Conservation (phyloP, 1,140 invertebrate species). For the Colletes latitarsis region DNA sequence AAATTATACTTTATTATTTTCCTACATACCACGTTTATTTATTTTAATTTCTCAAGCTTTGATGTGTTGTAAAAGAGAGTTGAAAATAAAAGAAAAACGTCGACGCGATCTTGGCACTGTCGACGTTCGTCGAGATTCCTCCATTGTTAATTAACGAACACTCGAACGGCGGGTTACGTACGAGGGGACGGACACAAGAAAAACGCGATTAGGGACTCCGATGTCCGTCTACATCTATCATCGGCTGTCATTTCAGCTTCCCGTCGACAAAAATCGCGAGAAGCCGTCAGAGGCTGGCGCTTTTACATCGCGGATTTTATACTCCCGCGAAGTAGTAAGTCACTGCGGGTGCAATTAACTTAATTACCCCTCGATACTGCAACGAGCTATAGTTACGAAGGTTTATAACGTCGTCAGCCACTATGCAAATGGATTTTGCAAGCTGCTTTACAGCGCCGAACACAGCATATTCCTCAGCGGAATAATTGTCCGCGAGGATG, state of each 20-base stretch:
- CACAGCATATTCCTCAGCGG: neutral
- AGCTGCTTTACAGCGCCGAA: conserved; percentile 19
- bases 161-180: neutral
- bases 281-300: neutral
- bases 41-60: no score
- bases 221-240: conserved; percentile 61
- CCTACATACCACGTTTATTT: no score
- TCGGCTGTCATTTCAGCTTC: conserved; percentile 56
- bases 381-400: conserved; percentile 39
- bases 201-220: conserved; percentile 47
- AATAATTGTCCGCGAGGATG: conserved; percentile 17
- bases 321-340: conserved; percentile 50
- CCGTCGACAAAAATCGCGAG: conserved; percentile 23
- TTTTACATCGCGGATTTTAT: conserved; percentile 32
- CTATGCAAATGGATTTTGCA: conserved; percentile 46
- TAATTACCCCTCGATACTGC: conserved; percentile 66
- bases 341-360: conserved; percentile 63
- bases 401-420: conserved; percentile 37
- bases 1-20: no score
- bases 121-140: conserved; percentile 10
- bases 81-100: neutral
- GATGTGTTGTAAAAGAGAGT: neutral
- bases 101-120: neutral
- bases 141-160: conserved; percentile 35
- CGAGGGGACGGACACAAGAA: conserved; percentile 16